A percentile compares a stretch with the other conserved stretches of the same genome.
Evolutionary conservation across 2,113 vertebrate species (phyloP).

Genomic region (Apaloderma vittatum): DNA sequence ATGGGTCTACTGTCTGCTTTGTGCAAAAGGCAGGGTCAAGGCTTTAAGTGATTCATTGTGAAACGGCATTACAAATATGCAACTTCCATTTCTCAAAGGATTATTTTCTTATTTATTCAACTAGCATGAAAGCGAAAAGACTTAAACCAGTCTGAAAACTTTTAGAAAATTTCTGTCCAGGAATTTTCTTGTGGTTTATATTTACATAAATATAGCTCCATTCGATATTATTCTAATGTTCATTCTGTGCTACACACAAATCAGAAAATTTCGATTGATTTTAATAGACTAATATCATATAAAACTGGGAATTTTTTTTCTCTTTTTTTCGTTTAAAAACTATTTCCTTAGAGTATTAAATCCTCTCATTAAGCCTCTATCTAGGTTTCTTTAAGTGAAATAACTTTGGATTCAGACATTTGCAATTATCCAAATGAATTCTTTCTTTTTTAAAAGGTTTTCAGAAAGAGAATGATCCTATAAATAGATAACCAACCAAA

Average conservation of each 20-base stretch:
- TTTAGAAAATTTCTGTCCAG: not conserved
- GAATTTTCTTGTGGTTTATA: not conserved
- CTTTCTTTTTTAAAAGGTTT: not conserved
- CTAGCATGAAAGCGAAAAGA: not conserved
- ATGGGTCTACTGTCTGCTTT: not conserved
- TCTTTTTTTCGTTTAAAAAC: not conserved
- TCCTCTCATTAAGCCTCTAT: not conserved
- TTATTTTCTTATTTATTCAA: not conserved
- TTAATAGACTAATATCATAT: not conserved
- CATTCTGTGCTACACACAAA: not conserved
- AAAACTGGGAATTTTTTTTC: not conserved
- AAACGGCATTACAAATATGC: not conserved
- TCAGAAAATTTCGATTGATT: not conserved
- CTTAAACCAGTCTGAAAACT: not conserved
- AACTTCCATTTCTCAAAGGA: not conserved
- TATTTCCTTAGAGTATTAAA: not conserved
- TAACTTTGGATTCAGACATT: not conserved
- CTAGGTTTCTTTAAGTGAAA: not conserved
- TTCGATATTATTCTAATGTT: not conserved
- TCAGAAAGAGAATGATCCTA: slow-evolving; percentile 10
- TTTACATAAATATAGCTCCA: not conserved
- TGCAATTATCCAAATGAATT: not conserved
- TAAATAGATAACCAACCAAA: slow-evolving; percentile 40
- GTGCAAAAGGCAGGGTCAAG: not conserved
- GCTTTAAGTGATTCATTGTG: not conserved